Conservation (phyloP, 2,113 vertebrate genomes). For the Hippolais icterina region DNA sequence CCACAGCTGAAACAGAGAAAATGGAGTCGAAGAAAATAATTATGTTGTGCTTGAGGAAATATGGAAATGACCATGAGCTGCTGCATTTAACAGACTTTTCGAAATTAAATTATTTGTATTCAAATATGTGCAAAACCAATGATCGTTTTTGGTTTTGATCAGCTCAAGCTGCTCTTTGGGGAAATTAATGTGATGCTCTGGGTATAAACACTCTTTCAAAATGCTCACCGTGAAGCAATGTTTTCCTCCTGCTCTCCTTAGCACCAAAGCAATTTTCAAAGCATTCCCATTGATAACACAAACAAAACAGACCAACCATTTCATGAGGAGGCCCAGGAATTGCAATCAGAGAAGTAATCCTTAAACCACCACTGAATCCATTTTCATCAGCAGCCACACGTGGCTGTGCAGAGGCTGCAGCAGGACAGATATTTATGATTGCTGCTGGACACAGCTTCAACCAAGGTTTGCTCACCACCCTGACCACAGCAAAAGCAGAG, state of each 20-base stretch:
- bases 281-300: not conserved
- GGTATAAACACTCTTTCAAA: conserved; percentile 30
- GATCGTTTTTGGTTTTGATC: conserved; percentile 46
- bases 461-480: not conserved
- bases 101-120: conserved; percentile 55
- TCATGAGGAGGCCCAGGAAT: not conserved
- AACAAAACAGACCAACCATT: conserved; percentile 14
- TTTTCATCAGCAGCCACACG: not conserved
- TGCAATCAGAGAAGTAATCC: conserved; percentile 24
- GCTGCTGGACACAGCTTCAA: not conserved
- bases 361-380: not conserved
- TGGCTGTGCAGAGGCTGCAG: not conserved
- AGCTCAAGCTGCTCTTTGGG: conserved; percentile 37
- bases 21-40: not conserved
- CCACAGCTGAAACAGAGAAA: not conserved
- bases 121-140: conserved; percentile 22
- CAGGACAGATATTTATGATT: not conserved
- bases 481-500: not conserved
- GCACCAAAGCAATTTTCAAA: conserved; percentile 52
- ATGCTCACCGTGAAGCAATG: not conserved
- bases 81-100: not conserved
- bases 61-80: not conserved
- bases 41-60: not conserved
- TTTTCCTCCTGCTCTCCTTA: conserved; percentile 21
- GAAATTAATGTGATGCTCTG: conserved; percentile 48